Evolutionary conservation across 2,888 invertebrate genomes (phyloP).

Genomic region (Gandaritis pyraliata): DNA sequence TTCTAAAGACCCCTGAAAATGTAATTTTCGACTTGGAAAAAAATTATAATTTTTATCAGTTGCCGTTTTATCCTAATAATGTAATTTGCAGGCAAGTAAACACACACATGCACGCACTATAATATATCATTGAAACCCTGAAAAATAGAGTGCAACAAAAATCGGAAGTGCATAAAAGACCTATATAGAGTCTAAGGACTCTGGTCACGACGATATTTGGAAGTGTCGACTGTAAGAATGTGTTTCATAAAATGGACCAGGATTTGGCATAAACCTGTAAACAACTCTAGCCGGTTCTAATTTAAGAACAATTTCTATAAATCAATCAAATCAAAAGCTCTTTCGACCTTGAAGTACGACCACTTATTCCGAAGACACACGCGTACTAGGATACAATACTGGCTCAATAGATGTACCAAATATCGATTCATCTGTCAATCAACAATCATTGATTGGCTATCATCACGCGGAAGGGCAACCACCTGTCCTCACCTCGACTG

Average conservation of each 20-base stretch:
- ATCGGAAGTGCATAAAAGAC: slow-evolving; percentile 1
- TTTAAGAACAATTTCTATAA: slow-evolving; percentile 13
- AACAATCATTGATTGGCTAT: slow-evolving; percentile 33
- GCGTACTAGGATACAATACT: background rate
- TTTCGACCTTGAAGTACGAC: slow-evolving; percentile 18
- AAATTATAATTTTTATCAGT: background rate
- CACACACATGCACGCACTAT: background rate
- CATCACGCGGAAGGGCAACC: slow-evolving; percentile 31
- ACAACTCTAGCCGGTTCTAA: slow-evolving; percentile 5
- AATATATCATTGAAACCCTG: background rate
- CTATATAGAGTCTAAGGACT: background rate
- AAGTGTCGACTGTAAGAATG: background rate
- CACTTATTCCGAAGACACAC: background rate
- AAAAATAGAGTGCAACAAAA: slow-evolving; percentile 5
- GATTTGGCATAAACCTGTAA: background rate
- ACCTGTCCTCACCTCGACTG: slow-evolving; percentile 23
- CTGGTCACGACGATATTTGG: background rate
- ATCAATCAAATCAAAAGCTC: slow-evolving; percentile 7
- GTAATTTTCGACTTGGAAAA: background rate
- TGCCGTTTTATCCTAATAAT: no score
- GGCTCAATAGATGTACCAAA: slow-evolving; percentile 2
- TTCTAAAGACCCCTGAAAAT: background rate
- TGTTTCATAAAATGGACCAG: background rate
- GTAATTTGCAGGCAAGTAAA: no score
- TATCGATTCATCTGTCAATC: slow-evolving; percentile 22